Evolutionary conservation across 2,113 vertebrate genomes (phyloP).

Genomic region (Lichenostomus cassidix): DNA sequence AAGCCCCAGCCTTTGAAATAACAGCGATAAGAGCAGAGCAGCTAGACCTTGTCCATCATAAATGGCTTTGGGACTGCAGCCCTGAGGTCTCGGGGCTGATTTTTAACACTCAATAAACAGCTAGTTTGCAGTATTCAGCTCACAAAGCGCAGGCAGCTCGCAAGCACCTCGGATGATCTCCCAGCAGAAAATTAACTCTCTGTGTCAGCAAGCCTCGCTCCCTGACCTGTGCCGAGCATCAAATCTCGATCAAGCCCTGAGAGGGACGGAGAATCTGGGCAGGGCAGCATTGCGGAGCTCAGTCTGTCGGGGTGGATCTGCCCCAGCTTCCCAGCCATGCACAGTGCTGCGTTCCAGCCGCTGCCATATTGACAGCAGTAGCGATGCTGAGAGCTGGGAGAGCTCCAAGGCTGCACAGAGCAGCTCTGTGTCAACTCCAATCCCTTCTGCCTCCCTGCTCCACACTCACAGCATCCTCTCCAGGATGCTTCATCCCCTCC

Average conservation of each 20-base stretch:
- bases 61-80: conserved; percentile 10
- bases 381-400: conserved; percentile 7
- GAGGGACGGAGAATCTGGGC: accelerated
- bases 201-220: not conserved
- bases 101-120: not conserved
- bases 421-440: conserved; percentile 36
- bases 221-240: not conserved
- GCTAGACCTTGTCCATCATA: not conserved
- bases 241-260: not conserved
- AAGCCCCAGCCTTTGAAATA: not conserved
- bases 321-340: not conserved
- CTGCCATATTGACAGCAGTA: conserved; percentile 49
- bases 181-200: not conserved
- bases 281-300: not conserved
- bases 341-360: not conserved
- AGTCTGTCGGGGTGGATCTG: not conserved
- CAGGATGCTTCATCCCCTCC: not conserved
- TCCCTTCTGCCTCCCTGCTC: conserved; percentile 47
- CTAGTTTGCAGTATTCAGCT: not conserved
- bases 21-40: not conserved
- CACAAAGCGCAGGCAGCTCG: not conserved
- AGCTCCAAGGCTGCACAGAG: conserved; percentile 39
- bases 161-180: not conserved
- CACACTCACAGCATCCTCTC: not conserved
- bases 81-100: not conserved